A percentile compares a stretch with the other conserved stretches of the same genome.
Evolutionary conservation across 2,113 vertebrate genomes (phyloP).

Genomic region (Hyperopisus bebe): DNA sequence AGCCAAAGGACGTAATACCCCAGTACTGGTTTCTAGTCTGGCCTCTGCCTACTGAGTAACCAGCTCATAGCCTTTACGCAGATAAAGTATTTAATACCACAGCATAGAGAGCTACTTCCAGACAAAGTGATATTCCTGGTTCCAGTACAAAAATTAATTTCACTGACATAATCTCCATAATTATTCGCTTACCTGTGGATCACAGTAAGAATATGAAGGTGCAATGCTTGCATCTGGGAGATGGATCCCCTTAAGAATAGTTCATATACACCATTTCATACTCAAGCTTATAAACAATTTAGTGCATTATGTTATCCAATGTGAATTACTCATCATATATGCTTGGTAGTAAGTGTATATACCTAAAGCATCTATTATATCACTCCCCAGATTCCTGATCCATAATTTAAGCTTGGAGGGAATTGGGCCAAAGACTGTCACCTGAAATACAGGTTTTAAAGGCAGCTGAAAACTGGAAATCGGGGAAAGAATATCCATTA

Average conservation of each 20-base stretch:
- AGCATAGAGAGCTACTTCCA: background rate
- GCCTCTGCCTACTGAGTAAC: background rate
- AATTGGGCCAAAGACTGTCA: background rate
- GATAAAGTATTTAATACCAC: background rate
- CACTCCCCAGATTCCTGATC: background rate
- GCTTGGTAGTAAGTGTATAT: background rate
- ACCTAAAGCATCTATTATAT: background rate
- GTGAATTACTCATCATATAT: background rate
- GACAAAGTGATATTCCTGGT: background rate
- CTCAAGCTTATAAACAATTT: background rate
- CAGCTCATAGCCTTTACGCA: background rate
- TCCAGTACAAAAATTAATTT: background rate
- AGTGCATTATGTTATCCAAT: background rate
- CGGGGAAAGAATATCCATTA: background rate
- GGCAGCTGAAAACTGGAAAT: background rate
- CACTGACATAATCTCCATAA: background rate
- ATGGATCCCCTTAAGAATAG: background rate
- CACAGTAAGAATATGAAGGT: background rate
- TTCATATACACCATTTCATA: background rate
- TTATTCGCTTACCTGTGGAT: background rate
- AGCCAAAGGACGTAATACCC: background rate
- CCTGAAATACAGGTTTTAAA: background rate
- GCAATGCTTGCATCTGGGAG: background rate
- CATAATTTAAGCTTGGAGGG: background rate
- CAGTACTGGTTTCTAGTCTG: background rate